Base-by-base conservation (phyloP, 64 coral and sea anemone genomes). In the Actinia equina region DNA sequence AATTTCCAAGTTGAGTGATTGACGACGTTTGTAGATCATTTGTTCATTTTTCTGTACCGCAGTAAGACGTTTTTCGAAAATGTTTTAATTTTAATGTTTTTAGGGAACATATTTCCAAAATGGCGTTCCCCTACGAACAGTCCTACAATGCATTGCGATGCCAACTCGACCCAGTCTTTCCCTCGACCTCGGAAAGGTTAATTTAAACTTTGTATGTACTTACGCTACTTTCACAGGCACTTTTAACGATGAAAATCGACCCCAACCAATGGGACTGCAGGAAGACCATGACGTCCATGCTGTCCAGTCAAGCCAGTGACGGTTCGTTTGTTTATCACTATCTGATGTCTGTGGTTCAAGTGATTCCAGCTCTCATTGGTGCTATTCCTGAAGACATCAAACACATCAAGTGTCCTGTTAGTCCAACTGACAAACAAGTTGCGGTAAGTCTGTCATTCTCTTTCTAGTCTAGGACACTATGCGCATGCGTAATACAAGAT, bases 361-460 rank as follows among this genome's bases (percentile, higher is more conserved):
- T 54, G 45, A 9, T 87, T 5, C 67, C 44, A 87, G 76, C 44
- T 87, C 76, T 87, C n/a, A 54, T 87, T 20, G 86, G 86, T 76
- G 86, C 86, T 30, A n/a, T 87, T 30, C 86, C 86, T 2, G 30
- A 51, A 37, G 86, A 87, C 76, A 52, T 87, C 6, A 52, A 17
- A 52, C 19, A 55, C 17, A 71, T 76, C n/a, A 11, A 62, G 4
- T 87, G 86, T 23, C 86, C 86, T 27, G 42, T 30, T 49, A 54
- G 11, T 1, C n/a, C 65, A 17, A 5, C 63, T 15, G 86, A 51
- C 76, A 76, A 77, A 49, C 7, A 22, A 53, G 16, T 46, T 30
- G 22, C 22, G 25, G 44, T 12, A 27, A 58, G 53, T 84, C 15
- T 37, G 30, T 37, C 30, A 12, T 12, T 14, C 55, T 12, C 55